These are phyloP conservation scores for Zaprionus davidi DNA, from an alignment of 1,140 invertebrate genomes.

Conservation along the genomic window DNA sequence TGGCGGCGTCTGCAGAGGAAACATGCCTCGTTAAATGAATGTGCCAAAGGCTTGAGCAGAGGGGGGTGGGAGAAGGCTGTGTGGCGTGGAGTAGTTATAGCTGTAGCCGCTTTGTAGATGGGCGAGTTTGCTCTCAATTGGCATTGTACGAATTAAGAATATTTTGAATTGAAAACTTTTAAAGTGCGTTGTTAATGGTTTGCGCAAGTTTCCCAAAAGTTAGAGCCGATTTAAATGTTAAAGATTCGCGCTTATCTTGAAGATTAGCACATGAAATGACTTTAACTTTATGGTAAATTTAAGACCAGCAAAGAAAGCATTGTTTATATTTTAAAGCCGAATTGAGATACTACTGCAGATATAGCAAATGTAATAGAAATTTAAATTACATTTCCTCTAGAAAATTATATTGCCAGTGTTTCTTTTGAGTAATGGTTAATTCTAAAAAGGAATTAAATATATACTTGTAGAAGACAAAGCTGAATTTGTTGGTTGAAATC, in stretches of 20 bases:
- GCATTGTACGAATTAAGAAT: slow-evolving; percentile 27
- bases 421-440: too few species aligned
- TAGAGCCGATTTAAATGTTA: neutral
- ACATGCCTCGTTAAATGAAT: slow-evolving; percentile 35
- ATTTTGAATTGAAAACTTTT: slow-evolving; percentile 32
- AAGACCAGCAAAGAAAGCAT: neutral
- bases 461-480: too few species aligned
- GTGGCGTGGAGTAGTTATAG: neutral
- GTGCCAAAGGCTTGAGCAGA: slow-evolving; percentile 13
- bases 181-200: slow-evolving; percentile 22
- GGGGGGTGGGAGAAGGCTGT: neutral
- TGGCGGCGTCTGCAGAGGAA: slow-evolving; percentile 14
- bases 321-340: neutral
- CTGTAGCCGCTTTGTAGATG: neutral
- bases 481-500: too few species aligned
- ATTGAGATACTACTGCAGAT: neutral
- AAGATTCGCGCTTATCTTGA: neutral
- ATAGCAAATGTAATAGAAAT: neutral
- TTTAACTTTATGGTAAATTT: neutral
- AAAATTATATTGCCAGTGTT: too few species aligned
- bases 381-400: too few species aligned
- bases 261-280: neutral
- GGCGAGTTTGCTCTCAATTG: slow-evolving; percentile 15
- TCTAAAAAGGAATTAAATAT: too few species aligned
- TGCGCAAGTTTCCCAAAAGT: slow-evolving; percentile 10